These are phyloP conservation scores for Lepidurus packardi DNA, from an alignment of 1,140 invertebrate species.

Conservation along the genomic window DNA sequence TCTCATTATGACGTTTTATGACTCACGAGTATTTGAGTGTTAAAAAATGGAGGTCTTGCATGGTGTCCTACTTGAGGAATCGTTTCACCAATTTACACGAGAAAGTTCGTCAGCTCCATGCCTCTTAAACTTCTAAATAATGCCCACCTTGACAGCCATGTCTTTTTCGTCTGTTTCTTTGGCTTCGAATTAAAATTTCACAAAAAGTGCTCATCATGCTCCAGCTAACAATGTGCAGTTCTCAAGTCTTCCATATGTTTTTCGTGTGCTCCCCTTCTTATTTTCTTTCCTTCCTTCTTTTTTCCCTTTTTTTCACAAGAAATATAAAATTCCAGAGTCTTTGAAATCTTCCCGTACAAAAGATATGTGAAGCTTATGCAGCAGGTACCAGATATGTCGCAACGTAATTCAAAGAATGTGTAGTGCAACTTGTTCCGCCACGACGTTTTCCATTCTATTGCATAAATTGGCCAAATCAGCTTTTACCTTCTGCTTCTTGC, in stretches of 20 bases:
- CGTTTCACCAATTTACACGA: background rate
- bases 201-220: background rate
- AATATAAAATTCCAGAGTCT: background rate
- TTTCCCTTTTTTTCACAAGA: background rate
- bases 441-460: background rate
- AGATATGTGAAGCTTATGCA: background rate
- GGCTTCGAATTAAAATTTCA: background rate
- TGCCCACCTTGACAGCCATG: background rate
- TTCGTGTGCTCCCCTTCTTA: background rate
- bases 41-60: no score
- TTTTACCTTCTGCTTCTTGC: background rate
- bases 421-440: background rate
- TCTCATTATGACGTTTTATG: slow-evolving; percentile 3
- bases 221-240: background rate
- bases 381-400: background rate
- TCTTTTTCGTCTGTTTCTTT: background rate
- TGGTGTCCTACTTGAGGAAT: background rate
- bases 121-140: background rate
- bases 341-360: background rate
- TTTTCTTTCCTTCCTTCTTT: background rate
- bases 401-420: background rate
- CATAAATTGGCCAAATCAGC: slow-evolving; percentile 19
- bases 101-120: background rate
- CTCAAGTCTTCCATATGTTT: background rate
- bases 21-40: background rate